Evolutionary conservation across 1,140 invertebrate species (phyloP), one percentile per base, ranked within the genome.

Genomic region (Spodoptera litura): DNA sequence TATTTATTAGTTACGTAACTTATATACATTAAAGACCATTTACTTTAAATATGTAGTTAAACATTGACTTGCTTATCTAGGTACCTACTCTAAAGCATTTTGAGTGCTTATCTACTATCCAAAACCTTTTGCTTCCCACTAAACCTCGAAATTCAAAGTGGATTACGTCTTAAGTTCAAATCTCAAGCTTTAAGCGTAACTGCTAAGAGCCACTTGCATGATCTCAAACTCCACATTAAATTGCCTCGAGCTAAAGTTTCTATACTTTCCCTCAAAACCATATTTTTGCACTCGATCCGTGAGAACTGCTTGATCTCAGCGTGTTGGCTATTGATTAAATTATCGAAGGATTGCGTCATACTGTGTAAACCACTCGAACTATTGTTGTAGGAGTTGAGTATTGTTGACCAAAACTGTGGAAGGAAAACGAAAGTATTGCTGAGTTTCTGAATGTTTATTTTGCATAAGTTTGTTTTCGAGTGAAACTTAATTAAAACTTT

Each of bases 241-340:
- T 35, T 13, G 62, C 62, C 62, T 49, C n/a, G 15, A 20, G 62
- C 35, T n/a, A 49, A 15, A 25, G 35, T 66, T 20, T 49, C 62
- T 66, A 66, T 12, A 44, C 62, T 66, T 66, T 66, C 62, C 62
- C 62, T 66, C 62, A 66, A 66, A 49, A 20, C 62, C 15, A 64
- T 64, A 66, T 66, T 66, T 66, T 66, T 66, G 62, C 49, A 66
- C n/a, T 66, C 3, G n/a, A 11, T 12, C 38, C 62, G 62, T 66
- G 62, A 44, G 62, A 66, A 49, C 8, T 25, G n/a, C n/a, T 62
- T 62, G 59, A 62, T 13, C 10, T 62, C 0, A 38, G 15, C 35
- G 13, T 38, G 53, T 12, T 8, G 61, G 62, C 38, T 49, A 49
- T 66, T 51, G 62, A 49, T 49, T 13, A 31, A 61, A 44, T 44